phyloP scores from a whole-genome alignment of 2,888 invertebrate species.

The Andrena marginata region DNA sequence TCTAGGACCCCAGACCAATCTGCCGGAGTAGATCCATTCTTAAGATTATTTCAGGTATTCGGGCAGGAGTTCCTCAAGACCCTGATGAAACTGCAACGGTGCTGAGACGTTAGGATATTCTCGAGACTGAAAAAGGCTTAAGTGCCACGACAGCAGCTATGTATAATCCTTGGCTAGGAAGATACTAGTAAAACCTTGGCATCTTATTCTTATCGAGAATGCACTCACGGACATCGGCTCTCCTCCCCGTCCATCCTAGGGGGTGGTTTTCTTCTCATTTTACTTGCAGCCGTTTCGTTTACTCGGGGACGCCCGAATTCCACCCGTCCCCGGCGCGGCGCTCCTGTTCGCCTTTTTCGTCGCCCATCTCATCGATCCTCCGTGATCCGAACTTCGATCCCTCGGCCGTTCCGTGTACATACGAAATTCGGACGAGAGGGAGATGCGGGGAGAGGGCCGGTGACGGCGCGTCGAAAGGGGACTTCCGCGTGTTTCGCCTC shows the following conservation, averaged over 20 bases:
- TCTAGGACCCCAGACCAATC: not conserved
- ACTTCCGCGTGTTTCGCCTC: constrained; percentile 70
- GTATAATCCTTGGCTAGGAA: too few species aligned
- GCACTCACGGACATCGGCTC: not conserved
- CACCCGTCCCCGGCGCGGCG: constrained; percentile 26
- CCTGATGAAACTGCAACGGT: too few species aligned
- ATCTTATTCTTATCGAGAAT: too few species aligned
- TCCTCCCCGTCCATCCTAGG: not conserved
- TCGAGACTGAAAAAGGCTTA: too few species aligned
- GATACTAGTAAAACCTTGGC: too few species aligned
- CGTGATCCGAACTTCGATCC: constrained; percentile 57
- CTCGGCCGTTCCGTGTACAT: constrained; percentile 49
- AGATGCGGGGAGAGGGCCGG: constrained; percentile 6
- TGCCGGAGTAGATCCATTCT: too few species aligned
- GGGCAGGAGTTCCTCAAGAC: too few species aligned
- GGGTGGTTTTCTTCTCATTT: constrained; percentile 18
- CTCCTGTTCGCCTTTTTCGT: constrained; percentile 57
- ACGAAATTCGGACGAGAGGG: constrained; percentile 56
- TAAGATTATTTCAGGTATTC: too few species aligned
- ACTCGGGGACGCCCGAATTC: constrained; percentile 39
- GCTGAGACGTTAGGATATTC: too few species aligned
- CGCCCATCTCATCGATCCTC: constrained; percentile 56
- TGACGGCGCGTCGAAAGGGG: constrained; percentile 57
- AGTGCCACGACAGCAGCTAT: too few species aligned
- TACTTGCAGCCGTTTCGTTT: constrained; percentile 33